Conservation (phyloP, 2,888 invertebrate genomes). For the Temnothorax unifasciatus region DNA sequence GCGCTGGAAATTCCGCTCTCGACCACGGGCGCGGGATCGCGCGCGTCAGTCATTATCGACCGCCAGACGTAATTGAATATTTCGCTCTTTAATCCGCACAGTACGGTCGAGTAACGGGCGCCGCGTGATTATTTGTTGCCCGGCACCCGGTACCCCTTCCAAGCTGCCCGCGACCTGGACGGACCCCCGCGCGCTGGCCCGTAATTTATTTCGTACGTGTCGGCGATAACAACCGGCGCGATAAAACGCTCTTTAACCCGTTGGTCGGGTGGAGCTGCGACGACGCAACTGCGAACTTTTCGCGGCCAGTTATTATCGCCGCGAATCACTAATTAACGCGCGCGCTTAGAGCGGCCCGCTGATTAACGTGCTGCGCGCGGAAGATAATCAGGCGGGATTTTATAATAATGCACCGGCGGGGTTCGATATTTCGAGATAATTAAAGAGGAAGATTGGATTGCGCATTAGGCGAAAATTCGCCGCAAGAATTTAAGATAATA, state of each 20-base stretch:
- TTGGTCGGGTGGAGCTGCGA: constrained; percentile 1
- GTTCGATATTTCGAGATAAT: constrained; percentile 26
- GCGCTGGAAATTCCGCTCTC: constrained; percentile 41
- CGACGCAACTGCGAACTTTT: constrained; percentile 40
- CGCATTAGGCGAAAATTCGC: background rate
- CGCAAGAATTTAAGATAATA: background rate
- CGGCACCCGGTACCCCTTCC: constrained; percentile 20
- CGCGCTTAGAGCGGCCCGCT: constrained; percentile 35
- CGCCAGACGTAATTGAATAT: constrained; percentile 62
- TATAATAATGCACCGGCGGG: constrained; percentile 7
- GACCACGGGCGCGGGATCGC: constrained; percentile 36
- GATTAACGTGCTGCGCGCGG: constrained; percentile 41
- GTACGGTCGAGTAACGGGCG: constrained; percentile 43
- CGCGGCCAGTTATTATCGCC: constrained; percentile 40
- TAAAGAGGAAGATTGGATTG: constrained; percentile 19
- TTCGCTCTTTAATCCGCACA: constrained; percentile 63
- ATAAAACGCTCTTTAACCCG: constrained; percentile 59
- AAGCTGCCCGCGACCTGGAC: background rate
- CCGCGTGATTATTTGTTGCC: constrained; percentile 60
- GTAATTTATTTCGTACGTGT: constrained; percentile 60
- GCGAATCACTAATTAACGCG: constrained; percentile 49
- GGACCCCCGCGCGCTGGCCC: background rate
- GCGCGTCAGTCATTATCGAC: constrained; percentile 56
- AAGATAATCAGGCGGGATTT: constrained; percentile 24
- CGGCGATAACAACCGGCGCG: constrained; percentile 56